Evolutionary conservation across 2,797 vertebrate genomes (phyloP).

Genomic region (Sebastes taczanowskii): DNA sequence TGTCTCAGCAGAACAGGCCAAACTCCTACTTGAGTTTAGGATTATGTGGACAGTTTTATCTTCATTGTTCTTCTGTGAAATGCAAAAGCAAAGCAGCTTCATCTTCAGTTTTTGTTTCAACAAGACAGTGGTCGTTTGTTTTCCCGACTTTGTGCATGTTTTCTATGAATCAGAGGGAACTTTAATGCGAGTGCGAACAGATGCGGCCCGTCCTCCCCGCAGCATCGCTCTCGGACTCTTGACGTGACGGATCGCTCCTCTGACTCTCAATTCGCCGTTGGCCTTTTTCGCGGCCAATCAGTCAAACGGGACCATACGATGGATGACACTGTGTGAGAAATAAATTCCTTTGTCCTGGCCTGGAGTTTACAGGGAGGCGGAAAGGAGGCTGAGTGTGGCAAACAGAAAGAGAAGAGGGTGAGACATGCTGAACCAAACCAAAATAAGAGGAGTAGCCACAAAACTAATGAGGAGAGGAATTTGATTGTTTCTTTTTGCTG

Average conservation of each 20-base stretch:
- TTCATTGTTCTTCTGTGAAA: constrained; percentile 14
- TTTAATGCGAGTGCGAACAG: constrained; percentile 31
- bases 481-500: neutral
- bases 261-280: constrained; percentile 35
- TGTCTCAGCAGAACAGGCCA: neutral
- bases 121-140: constrained; percentile 11
- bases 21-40: neutral
- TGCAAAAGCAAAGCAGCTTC: constrained; percentile 5
- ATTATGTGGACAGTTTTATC: neutral
- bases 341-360: neutral
- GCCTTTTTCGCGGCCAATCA: constrained; percentile 48
- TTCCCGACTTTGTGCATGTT: constrained; percentile 12
- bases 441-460: neutral
- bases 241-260: constrained; percentile 59
- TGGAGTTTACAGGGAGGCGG: constrained; percentile 3
- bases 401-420: neutral
- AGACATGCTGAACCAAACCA: neutral
- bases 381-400: neutral
- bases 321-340: constrained; percentile 27
- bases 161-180: constrained; percentile 25
- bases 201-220: constrained; percentile 26
- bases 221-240: constrained; percentile 26
- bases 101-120: constrained; percentile 18
- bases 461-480: neutral
- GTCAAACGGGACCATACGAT: constrained; percentile 38